Evolutionary conservation across 2,797 vertebrate genomes (phyloP), one percentile per base, ranked within the genome.

Genomic region (Oceanodroma leucorhoa): DNA sequence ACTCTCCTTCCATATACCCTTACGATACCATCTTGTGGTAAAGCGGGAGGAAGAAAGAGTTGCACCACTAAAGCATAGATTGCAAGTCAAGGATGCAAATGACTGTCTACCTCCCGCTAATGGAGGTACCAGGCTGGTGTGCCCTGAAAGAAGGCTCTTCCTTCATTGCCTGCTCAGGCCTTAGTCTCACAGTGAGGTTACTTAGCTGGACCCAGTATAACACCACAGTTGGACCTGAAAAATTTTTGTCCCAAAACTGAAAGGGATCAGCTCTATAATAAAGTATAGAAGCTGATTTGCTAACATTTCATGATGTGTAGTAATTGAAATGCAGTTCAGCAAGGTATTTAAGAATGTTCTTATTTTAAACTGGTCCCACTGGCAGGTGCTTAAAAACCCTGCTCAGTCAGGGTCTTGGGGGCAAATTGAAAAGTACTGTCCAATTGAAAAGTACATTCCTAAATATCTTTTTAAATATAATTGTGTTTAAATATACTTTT

Each of bases 191-290:
- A 3, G 17, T 18, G 12, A 60, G 22, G 11, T 69, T 65, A 27
- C 12, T 9, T 64, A 57, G 24, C 23, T 89, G 9, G 6, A 75
- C 21, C 8, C 20, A 50, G 17, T 15, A 23, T 2, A 60, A 6
- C 10, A 57, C 2, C 21, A 41, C n/a, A 66, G 9, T 0, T 5
- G 6, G 5, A 29, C 7, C 2, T 9, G 22, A 38, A 69, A 72
- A n/a, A 14, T 50, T 9, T 54, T 78, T 21, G 4, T 48, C 10
- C 10, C 34, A 12, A n/a, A 77, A 51, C 21, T 43, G 36, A 60
- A 62, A 66, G 18, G 10, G 11, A 55, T 43, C 22, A 0, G 1
- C 17, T 78, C 53, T 43, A 19, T 36, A 73, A 43, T 19, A 7
- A 65, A 72, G 5, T 29, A 36, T 6, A 78, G 32, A 14, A 30